Percentiles rank a stretch among this genome's conserved stretches.
These are phyloP conservation scores for Oreotragus oreotragus DNA, from an alignment of 2,113 vertebrate species.

Conservation along the genomic window DNA sequence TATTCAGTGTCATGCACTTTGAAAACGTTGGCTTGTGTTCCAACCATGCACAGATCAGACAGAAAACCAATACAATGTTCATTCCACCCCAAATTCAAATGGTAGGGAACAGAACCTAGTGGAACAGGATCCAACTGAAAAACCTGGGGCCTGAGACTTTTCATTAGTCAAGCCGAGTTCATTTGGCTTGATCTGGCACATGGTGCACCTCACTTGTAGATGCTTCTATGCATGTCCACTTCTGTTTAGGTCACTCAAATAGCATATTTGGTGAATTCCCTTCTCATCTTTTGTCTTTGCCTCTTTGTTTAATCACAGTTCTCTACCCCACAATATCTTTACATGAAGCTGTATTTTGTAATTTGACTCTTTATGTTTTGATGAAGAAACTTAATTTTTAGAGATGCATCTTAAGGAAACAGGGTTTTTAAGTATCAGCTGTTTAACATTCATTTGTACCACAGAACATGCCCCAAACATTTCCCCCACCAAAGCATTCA, in stretches of 20 bases:
- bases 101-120: neutral
- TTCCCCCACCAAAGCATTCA: neutral
- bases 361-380: slow-evolving; percentile 31
- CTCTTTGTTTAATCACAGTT: neutral
- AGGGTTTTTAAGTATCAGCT: slow-evolving; percentile 27
- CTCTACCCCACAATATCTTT: neutral
- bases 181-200: fast-evolving
- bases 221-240: fast-evolving
- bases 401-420: slow-evolving; percentile 58
- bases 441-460: slow-evolving; percentile 61
- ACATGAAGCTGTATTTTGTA: slow-evolving; percentile 3
- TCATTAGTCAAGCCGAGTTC: neutral
- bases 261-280: neutral
- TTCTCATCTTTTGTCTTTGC: neutral
- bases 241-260: no score
- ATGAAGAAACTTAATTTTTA: slow-evolving; percentile 48
- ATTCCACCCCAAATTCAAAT: neutral
- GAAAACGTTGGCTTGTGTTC: neutral
- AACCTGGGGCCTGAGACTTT: neutral
- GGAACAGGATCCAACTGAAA: neutral
- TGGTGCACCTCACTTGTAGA: fast-evolving
- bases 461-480: slow-evolving; percentile 6
- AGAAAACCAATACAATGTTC: neutral
- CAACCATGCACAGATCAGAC: neutral
- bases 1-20: neutral